A percentile compares a stretch with the other conserved stretches of the same genome.
Conservation (phyloP, 1,140 invertebrate genomes). For the Oppia nitens region DNA sequence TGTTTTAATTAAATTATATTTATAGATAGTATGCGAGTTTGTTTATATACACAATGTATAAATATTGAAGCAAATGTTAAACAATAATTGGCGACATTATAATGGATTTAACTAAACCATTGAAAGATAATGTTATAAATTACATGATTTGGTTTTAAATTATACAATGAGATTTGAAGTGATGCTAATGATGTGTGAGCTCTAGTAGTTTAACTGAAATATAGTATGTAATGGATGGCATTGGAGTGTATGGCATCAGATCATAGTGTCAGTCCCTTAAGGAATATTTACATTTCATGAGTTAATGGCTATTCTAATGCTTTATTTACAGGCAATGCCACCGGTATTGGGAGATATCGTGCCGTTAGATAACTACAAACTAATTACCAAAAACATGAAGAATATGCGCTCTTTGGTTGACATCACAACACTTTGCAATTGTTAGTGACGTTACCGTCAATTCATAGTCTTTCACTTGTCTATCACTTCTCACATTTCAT, state of each 20-base stretch:
- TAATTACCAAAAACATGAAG: not conserved
- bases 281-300: not conserved
- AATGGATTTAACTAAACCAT: too few relatives aligned
- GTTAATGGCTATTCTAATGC: not conserved
- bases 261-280: not conserved
- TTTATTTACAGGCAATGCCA: not conserved
- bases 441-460: not conserved
- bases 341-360: not conserved
- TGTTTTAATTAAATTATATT: too few relatives aligned
- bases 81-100: too few relatives aligned
- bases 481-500: not conserved
- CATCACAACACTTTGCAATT: not conserved
- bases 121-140: too few relatives aligned
- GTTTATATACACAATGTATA: too few relatives aligned
- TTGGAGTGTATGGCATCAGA: not conserved
- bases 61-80: too few relatives aligned
- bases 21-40: too few relatives aligned
- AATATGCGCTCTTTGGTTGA: not conserved
- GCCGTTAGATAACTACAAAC: not conserved
- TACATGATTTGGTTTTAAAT: too few relatives aligned
- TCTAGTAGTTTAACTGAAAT: too few relatives aligned
- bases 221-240: too few relatives aligned
- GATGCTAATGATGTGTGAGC: too few relatives aligned
- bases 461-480: not conserved
- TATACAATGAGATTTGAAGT: too few relatives aligned